Percentiles rank a stretch among this genome's conserved stretches.
Conservation (phyloP, 2,113 vertebrate genomes). For the Thinocorus orbignyianus region DNA sequence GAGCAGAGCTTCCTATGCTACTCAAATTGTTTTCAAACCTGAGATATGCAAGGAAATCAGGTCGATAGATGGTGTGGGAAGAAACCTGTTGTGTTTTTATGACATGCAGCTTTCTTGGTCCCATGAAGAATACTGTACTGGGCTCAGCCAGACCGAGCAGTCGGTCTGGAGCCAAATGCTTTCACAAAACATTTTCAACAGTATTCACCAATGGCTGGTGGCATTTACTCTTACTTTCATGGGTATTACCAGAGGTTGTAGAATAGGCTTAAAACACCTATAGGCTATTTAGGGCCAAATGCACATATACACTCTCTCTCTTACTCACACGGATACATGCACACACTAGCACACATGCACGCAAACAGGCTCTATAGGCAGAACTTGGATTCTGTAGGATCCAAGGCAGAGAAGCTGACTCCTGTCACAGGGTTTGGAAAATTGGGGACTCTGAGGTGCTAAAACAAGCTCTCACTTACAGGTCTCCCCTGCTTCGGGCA, state of each 20-base stretch:
- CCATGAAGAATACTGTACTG: neutral
- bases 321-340: neutral
- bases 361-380: constrained; percentile 14
- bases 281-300: neutral
- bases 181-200: constrained; percentile 16
- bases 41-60: neutral
- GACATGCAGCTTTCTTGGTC: neutral
- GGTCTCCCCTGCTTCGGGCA: neutral
- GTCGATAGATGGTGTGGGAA: neutral
- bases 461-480: neutral
- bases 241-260: neutral
- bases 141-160: neutral
- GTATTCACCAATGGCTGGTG: neutral
- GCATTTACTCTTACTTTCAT: neutral
- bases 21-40: neutral
- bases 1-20: neutral
- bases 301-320: neutral
- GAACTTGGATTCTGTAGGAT: constrained; percentile 66
- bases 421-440: neutral
- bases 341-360: neutral
- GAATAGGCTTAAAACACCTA: neutral
- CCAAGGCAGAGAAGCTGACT: constrained; percentile 49
- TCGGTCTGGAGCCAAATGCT: constrained; percentile 8
- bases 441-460: neutral
- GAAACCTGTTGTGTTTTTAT: neutral